Conservation (phyloP, 23 tunicate genomes). For the Clavelina lepadiformis region DNA sequence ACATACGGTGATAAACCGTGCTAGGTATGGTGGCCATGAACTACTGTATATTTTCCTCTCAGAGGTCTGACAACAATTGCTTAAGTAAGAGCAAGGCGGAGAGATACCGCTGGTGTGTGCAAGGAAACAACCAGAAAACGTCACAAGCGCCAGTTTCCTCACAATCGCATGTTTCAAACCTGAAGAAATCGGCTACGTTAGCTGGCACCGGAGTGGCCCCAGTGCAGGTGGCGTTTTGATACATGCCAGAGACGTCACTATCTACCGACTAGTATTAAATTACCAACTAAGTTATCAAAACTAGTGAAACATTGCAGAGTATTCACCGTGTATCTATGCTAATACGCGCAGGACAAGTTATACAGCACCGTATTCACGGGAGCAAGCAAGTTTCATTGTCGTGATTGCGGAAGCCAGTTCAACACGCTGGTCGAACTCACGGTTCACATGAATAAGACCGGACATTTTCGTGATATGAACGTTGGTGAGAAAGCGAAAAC, state of each 20-base stretch:
- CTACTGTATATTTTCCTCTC: not conserved
- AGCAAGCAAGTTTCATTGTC: conserved; percentile 86
- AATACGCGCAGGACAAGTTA: conserved; percentile 60
- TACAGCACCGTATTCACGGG: conserved; percentile 87
- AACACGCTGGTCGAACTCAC: conserved; percentile 89
- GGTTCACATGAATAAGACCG: conserved; percentile 91
- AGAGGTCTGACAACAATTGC: conserved; percentile 90
- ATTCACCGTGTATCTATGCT: not conserved
- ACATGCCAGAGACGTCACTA: too few species aligned
- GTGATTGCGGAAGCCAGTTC: conserved; percentile 81
- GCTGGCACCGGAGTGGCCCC: conserved; percentile 43
- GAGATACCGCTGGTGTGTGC: conserved; percentile 91
- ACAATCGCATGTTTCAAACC: conserved; percentile 21
- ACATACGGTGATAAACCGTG: too few species aligned
- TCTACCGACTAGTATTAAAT: too few species aligned
- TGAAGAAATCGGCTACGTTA: conserved; percentile 40
- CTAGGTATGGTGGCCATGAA: too few species aligned
- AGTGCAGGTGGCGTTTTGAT: conserved; percentile 32
- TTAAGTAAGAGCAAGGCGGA: conserved; percentile 95
- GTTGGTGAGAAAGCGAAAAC: not conserved
- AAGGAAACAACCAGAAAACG: conserved; percentile 2
- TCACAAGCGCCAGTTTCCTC: not conserved
- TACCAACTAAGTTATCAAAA: too few species aligned
- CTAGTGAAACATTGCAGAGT: not conserved
- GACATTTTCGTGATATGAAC: conserved; percentile 85